Conservation (phyloP, 2,888 invertebrate species). For the Dexiosoma caninum region DNA sequence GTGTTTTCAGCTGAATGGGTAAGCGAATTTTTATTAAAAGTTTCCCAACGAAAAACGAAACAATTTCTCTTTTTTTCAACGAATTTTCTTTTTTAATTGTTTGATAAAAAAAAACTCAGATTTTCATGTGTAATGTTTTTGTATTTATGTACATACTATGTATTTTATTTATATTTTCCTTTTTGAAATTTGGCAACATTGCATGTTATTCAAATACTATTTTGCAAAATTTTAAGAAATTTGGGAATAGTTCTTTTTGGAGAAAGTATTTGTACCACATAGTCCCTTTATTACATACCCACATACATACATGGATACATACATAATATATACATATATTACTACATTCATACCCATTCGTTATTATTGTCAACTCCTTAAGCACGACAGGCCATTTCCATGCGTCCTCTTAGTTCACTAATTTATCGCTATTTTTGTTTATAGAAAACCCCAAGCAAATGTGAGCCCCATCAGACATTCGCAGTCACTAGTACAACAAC, state of each 20-base stretch:
- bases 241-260: not conserved
- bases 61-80: not conserved
- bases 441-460: conserved; percentile 81
- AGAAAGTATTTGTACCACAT: too few species aligned
- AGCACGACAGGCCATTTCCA: not conserved
- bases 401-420: not conserved
- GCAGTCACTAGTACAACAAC: conserved; percentile 60
- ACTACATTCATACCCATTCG: not conserved
- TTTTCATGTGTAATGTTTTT: not conserved
- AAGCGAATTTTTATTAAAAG: conserved; percentile 68
- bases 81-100: not conserved
- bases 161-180: too few species aligned
- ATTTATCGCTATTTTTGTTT: conserved; percentile 64
- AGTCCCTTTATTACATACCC: too few species aligned
- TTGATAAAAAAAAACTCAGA: not conserved
- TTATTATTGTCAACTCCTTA: not conserved
- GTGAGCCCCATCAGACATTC: conserved; percentile 77
- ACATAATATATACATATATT: too few species aligned
- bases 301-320: not conserved
- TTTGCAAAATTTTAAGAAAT: not conserved
- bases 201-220: conserved; percentile 27
- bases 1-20: conserved; percentile 90
- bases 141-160: too few species aligned
- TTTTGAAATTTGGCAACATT: conserved; percentile 61
- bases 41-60: not conserved